phyloP scores from a whole-genome alignment of 2,888 invertebrate species.

The Andrena praecox region DNA sequence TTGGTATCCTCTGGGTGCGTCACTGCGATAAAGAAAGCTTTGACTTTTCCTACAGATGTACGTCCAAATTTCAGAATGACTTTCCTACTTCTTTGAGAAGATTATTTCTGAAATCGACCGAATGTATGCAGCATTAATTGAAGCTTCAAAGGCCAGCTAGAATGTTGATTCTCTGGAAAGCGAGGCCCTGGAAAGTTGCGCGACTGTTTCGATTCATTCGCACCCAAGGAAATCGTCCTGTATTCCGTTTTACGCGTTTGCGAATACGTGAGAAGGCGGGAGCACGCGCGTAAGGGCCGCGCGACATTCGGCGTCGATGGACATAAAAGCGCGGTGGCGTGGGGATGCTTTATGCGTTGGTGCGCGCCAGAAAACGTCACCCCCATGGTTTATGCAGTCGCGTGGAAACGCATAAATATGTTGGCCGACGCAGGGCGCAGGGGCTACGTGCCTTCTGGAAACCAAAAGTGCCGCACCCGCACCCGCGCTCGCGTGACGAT shows the following conservation, averaged over 20 bases:
- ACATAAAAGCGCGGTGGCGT: conserved; percentile 38
- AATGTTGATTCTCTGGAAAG: not conserved
- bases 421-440: conserved; percentile 32
- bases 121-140: too few species aligned
- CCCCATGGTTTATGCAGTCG: conserved; percentile 66
- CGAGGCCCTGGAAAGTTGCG: not conserved
- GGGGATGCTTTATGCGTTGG: conserved; percentile 60
- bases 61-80: too few species aligned
- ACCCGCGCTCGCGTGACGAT: conserved; percentile 53
- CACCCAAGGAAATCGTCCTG: not conserved
- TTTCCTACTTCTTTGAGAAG: too few species aligned
- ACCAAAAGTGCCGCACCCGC: conserved; percentile 49
- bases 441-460: conserved; percentile 44
- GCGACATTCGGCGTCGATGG: conserved; percentile 26
- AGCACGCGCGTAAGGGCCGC: not conserved
- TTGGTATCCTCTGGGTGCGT: too few species aligned
- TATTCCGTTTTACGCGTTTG: not conserved
- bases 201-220: not conserved
- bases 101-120: too few species aligned
- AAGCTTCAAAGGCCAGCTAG: too few species aligned
- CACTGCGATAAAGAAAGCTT: not conserved
- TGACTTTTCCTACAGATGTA: too few species aligned
- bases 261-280: not conserved
- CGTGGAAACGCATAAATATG: conserved; percentile 67
- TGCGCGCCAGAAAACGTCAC: conserved; percentile 13